These are phyloP conservation scores for Charaxes varanes DNA, from an alignment of 1,140 invertebrate genomes.

Conservation along the genomic window DNA sequence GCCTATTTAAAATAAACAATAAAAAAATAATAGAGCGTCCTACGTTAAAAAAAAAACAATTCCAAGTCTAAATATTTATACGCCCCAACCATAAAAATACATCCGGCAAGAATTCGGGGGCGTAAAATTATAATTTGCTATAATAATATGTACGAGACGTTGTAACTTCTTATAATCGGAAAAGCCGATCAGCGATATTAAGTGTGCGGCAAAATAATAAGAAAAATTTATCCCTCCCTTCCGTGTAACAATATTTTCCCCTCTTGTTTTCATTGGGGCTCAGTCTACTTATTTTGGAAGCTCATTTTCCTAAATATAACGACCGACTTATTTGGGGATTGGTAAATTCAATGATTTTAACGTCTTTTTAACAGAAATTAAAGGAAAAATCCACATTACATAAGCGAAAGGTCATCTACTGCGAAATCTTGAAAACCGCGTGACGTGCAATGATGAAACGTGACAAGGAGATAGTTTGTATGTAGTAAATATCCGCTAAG, in stretches of 20 bases:
- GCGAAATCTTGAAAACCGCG: too few relatives aligned
- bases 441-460: too few relatives aligned
- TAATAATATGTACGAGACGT: constrained; percentile 18
- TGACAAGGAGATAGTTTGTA: not conserved
- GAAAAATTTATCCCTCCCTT: constrained; percentile 15
- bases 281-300: constrained; percentile 13
- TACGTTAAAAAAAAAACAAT: too few relatives aligned
- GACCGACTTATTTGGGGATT: not conserved
- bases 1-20: too few relatives aligned
- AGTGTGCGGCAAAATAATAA: constrained; percentile 23
- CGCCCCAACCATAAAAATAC: too few relatives aligned
- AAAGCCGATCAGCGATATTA: constrained; percentile 24
- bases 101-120: constrained; percentile 5
- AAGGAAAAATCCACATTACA: not conserved
- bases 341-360: constrained; percentile 1
- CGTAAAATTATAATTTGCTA: constrained; percentile 14
- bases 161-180: constrained; percentile 22
- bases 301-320: constrained; percentile 9
- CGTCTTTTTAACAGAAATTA: not conserved
- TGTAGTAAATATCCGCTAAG: not conserved
- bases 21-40: too few relatives aligned
- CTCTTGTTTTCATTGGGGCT: constrained; percentile 16
- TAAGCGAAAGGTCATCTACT: not conserved
- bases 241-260: constrained; percentile 8
- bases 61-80: too few relatives aligned